phyloP scores from a whole-genome alignment of 2,113 vertebrate species.

The Platanista minor region DNA sequence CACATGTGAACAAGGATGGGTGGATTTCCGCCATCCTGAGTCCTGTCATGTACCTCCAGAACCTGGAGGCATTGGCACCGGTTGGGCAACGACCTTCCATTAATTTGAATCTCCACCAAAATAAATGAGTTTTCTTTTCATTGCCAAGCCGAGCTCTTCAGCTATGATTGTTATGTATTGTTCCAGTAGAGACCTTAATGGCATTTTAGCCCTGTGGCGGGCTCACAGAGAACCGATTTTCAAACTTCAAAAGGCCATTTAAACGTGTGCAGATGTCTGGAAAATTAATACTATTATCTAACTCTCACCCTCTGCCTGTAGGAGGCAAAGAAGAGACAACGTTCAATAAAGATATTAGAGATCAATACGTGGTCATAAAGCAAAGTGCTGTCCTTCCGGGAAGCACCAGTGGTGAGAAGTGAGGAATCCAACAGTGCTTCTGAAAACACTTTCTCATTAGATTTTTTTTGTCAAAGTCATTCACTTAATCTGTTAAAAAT shows the following conservation, averaged over 20 bases:
- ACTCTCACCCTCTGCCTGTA: conserved; percentile 81
- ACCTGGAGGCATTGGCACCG: background rate
- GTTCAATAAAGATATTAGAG: conserved; percentile 74
- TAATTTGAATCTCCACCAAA: conserved; percentile 79
- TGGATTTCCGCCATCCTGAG: background rate
- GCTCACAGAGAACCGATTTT: conserved; percentile 80
- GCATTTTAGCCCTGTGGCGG: conserved; percentile 84
- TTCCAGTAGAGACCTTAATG: conserved; percentile 80
- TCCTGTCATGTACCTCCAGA: background rate
- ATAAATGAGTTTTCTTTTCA: conserved; percentile 79
- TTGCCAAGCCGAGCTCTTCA: conserved; percentile 72
- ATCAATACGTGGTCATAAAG: conserved; percentile 78
- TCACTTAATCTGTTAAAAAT: conserved; percentile 72
- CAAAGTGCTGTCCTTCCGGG: conserved; percentile 63
- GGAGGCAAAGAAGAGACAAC: conserved; percentile 77
- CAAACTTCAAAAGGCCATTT: conserved; percentile 83
- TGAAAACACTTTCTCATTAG: conserved; percentile 38
- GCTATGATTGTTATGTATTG: conserved; percentile 80
- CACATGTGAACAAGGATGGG: background rate
- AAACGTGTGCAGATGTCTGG: conserved; percentile 86
- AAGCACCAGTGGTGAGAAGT: conserved; percentile 48
- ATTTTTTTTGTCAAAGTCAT: conserved; percentile 59
- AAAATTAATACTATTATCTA: conserved; percentile 87
- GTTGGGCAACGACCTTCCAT: conserved; percentile 65
- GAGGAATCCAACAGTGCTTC: conserved; percentile 30